Base-by-base conservation (phyloP, 2,113 vertebrate species). In the Burhinus bistriatus region DNA sequence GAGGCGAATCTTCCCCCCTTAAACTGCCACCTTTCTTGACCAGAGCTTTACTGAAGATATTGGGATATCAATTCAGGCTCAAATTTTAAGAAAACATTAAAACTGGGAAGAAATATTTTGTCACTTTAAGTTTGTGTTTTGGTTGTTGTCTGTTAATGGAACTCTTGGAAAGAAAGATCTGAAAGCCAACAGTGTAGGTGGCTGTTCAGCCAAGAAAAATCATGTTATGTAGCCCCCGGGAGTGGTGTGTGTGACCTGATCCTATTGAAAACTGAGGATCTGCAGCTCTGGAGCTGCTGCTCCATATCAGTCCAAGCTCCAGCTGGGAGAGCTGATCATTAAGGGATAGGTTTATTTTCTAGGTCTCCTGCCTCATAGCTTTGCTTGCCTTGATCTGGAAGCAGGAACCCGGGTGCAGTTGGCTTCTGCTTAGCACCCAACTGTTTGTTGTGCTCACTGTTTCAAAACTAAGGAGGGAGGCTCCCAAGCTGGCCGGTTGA, bases 51-150 rank as follows among this genome's bases (percentile, higher is more conserved):
- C 3, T 40, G 23, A 80, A 86, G 44, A 27, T 38, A 34, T 2
- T 44, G 32, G 25, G 58, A 40, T 73, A 69, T 47, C 6, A 51
- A 38, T 80, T 42, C 42, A 66, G 13, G 32, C 32, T 95, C 15
- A 58, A 44, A 11, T 64, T 70, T 11, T 38, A 54, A 87, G 47
- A 76, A 78, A 93, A 72, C 19, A 69, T 8, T 89, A 49, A 54
- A 79, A 45, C 9, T 45, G 25, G 21, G 20, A 80, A 90, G 65
- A 90, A 87, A 85, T 72, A n/a, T 88, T 92, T 57, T 80, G 55
- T 22, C 17, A 9, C 55, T 83, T 52, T 78, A 58, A 68, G 32
- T 38, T 45, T 58, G 3, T 42, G 14, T 25, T 92, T 84, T 84
- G 69, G 32, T 89, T 66, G 52, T 66, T 93, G 55, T 78, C 38